Evolutionary conservation across 2,797 vertebrate genomes (phyloP).

Genomic region (Neolamprologus multifasciatus): DNA sequence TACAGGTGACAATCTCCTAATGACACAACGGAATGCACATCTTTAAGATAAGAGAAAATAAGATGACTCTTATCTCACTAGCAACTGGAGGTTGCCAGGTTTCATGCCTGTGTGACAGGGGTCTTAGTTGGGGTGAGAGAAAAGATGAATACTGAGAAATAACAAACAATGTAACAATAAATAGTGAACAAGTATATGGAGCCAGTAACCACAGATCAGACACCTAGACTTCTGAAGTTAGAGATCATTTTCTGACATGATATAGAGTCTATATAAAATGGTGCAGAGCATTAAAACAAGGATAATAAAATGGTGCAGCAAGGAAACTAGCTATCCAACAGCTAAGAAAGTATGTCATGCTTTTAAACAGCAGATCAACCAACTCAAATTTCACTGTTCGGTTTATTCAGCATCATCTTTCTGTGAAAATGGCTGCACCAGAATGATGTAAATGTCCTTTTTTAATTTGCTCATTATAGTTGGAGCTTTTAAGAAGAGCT

Average conservation of each 20-base stretch:
- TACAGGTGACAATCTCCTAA: not conserved
- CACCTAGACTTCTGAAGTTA: not conserved
- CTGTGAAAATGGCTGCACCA: constrained; percentile 7
- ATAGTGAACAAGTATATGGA: not conserved
- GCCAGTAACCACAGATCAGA: not conserved
- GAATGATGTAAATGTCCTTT: not conserved
- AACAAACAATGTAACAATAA: not conserved
- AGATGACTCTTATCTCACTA: not conserved
- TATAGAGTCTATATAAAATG: not conserved
- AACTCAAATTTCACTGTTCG: constrained; percentile 18
- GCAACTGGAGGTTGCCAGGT: not conserved
- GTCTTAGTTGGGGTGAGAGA: not conserved
- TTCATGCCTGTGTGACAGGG: not conserved
- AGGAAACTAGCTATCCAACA: not conserved
- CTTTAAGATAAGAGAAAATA: not conserved
- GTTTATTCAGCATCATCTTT: constrained; percentile 15
- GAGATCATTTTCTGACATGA: not conserved
- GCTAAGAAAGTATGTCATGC: not conserved
- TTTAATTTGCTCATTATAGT: constrained; percentile 14
- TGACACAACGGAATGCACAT: not conserved
- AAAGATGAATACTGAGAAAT: not conserved
- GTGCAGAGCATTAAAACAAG: not conserved
- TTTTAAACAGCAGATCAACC: constrained; percentile 6
- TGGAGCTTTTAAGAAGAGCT: not conserved
- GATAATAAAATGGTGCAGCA: not conserved